These are phyloP conservation scores for Himantopus leucocephalus DNA, from an alignment of 2,113 vertebrate genomes.

Conservation along the genomic window DNA sequence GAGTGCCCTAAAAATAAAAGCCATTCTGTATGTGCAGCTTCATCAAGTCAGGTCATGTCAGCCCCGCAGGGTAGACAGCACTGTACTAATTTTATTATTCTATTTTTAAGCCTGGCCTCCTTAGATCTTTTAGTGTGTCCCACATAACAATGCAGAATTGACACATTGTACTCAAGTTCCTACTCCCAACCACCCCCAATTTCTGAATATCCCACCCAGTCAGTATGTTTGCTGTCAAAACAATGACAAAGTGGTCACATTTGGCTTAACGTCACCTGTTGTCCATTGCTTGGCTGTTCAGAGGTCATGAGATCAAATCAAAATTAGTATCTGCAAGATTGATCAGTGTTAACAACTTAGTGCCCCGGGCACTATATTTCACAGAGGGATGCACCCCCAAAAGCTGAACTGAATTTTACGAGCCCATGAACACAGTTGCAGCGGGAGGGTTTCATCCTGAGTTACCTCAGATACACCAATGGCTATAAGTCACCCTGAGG, in stretches of 20 bases:
- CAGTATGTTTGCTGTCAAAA: not conserved
- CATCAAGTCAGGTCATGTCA: constrained; percentile 77
- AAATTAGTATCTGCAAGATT: not conserved
- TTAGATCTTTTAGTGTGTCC: constrained; percentile 67
- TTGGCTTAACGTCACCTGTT: not conserved
- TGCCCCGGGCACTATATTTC: not conserved
- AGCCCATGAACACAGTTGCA: not conserved
- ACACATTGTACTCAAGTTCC: not conserved
- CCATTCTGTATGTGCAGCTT: constrained; percentile 68
- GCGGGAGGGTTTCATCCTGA: not conserved
- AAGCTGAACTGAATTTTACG: not conserved
- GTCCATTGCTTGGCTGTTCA: not conserved
- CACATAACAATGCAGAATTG: constrained; percentile 66
- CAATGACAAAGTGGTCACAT: not conserved
- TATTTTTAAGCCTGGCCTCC: constrained; percentile 77
- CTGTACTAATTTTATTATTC: constrained; percentile 77
- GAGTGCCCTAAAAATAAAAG: constrained; percentile 81
- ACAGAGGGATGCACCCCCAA: not conserved
- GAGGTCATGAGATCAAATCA: not conserved
- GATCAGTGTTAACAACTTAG: not conserved
- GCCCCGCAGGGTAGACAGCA: constrained; percentile 66
- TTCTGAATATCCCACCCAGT: not conserved
- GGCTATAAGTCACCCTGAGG: not conserved
- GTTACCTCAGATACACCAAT: not conserved
- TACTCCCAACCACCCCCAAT: not conserved